Evolutionary conservation across 2,797 vertebrate genomes (phyloP).

Genomic region (Xiphophorus birchmanni): DNA sequence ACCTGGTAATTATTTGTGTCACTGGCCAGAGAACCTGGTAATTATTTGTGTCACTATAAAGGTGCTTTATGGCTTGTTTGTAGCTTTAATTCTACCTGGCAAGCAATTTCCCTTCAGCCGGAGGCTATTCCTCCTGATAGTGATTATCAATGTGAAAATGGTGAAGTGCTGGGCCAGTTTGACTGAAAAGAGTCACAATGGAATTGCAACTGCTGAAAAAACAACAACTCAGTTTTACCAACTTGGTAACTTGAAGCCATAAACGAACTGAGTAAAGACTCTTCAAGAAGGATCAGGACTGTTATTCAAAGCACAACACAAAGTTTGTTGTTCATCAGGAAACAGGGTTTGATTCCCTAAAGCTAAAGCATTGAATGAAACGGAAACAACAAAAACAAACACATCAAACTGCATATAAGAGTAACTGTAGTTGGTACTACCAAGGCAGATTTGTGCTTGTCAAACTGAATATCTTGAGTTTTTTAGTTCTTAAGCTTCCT

Average conservation of each 20-base stretch:
- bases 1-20: background rate
- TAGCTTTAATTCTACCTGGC: constrained; percentile 4
- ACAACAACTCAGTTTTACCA: background rate
- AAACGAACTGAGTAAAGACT: background rate
- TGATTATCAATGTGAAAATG: constrained; percentile 1
- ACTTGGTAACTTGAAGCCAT: background rate
- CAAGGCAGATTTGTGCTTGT: background rate
- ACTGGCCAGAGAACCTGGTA: background rate
- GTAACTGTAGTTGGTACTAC: background rate
- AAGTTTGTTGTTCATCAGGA: background rate
- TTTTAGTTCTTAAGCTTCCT: background rate
- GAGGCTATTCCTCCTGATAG: background rate
- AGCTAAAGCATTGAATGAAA: background rate
- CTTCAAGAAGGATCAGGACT: background rate
- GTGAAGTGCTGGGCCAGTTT: background rate
- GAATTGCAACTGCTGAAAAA: background rate
- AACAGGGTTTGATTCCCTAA: background rate
- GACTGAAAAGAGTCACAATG: background rate
- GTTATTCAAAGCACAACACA: background rate
- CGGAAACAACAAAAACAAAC: background rate
- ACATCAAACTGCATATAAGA: background rate
- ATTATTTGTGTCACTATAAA: constrained; percentile 1
- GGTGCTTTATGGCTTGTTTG: background rate
- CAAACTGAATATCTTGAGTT: background rate
- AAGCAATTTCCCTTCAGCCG: background rate